Evolutionary conservation across 2,888 invertebrate genomes (phyloP).

Genomic region (Cephalotes varians): DNA sequence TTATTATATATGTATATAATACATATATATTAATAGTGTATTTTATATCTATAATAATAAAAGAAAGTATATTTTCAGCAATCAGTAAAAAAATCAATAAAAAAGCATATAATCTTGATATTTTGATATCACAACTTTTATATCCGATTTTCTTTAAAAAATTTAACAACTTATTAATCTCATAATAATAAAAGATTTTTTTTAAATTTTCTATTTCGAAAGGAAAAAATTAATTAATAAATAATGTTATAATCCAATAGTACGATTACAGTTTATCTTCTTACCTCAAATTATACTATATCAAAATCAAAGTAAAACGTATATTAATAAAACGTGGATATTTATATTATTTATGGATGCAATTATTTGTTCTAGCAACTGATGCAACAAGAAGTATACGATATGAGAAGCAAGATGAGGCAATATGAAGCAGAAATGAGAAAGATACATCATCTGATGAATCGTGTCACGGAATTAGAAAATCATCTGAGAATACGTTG

Average conservation of each 20-base stretch:
- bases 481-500: constrained; percentile 80
- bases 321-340: not conserved
- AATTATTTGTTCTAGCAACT: constrained; percentile 75
- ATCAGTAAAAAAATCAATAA: not conserved
- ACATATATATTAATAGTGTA: not conserved
- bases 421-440: constrained; percentile 81
- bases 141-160: not conserved
- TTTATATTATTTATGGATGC: not conserved
- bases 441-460: constrained; percentile 81
- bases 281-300: not conserved
- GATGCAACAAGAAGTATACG: constrained; percentile 80
- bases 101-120: not conserved
- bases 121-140: not conserved
- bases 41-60: not conserved
- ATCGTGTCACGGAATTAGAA: constrained; percentile 81
- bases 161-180: not conserved
- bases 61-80: not conserved
- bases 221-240: not conserved
- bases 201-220: not conserved
- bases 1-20: not conserved
- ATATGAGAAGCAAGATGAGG: constrained; percentile 81
- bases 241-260: not conserved
- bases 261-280: not conserved
- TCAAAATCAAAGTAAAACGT: not conserved
- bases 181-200: not conserved